A percentile compares a stretch with the other conserved stretches of the same genome.
These are phyloP conservation scores for Pseudochaenichthys georgianus DNA, from an alignment of 2,797 vertebrate genomes.

Conservation along the genomic window DNA sequence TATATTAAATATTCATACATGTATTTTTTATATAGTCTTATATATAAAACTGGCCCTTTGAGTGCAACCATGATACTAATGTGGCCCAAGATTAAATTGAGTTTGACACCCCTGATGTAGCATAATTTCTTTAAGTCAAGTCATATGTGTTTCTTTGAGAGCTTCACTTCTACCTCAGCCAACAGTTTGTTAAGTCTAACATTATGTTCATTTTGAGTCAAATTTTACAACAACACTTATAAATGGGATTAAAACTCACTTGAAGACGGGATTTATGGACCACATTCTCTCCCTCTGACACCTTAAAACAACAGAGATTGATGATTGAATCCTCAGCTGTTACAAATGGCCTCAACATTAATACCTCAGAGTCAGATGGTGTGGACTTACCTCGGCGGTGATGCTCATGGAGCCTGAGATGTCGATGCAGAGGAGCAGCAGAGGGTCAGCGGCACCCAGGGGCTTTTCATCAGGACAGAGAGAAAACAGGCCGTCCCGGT, in stretches of 20 bases:
- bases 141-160: neutral
- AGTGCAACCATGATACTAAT: too few relatives aligned
- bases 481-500: constrained; percentile 63
- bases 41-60: too few relatives aligned
- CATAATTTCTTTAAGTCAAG: neutral
- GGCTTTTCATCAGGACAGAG: constrained; percentile 49
- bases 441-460: constrained; percentile 26
- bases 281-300: constrained; percentile 35
- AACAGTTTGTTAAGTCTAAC: neutral
- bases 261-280: constrained; percentile 74
- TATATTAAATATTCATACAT: too few relatives aligned
- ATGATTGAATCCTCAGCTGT: constrained; percentile 1
- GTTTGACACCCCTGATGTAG: too few relatives aligned
- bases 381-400: constrained; percentile 68
- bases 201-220: neutral
- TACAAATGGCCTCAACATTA: neutral
- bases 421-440: constrained; percentile 84
- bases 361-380: neutral
- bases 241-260: constrained; percentile 48
- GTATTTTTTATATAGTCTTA: too few relatives aligned
- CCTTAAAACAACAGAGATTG: constrained; percentile 55
- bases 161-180: neutral
- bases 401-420: constrained; percentile 82
- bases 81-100: too few relatives aligned
- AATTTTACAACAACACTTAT: neutral